phyloP scores from a whole-genome alignment of 2,888 invertebrate genomes.

The Melieria picta region DNA sequence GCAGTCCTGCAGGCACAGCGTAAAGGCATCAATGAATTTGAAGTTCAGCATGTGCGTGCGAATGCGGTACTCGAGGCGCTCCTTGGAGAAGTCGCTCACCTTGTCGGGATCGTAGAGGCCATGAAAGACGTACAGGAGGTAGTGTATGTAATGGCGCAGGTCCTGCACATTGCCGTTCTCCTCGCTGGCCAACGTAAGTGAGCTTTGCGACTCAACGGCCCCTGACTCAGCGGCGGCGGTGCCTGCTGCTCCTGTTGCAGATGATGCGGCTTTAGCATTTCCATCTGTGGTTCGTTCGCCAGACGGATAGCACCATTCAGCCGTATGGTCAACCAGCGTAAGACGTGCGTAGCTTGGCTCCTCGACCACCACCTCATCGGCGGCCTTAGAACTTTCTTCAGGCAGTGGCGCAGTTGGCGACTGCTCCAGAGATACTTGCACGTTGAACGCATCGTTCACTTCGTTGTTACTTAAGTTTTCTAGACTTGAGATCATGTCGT shows the following conservation, averaged over 20 bases:
- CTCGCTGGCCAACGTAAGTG: constrained; percentile 24
- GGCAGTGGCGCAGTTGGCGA: constrained; percentile 21
- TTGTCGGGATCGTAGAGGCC: constrained; percentile 65
- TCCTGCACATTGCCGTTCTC: constrained; percentile 38
- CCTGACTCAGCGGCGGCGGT: constrained; percentile 9
- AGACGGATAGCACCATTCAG: constrained; percentile 30
- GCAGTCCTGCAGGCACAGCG: constrained; percentile 60
- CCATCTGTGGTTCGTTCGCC: constrained; percentile 31
- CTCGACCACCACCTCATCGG: constrained; percentile 57
- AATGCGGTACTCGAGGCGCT: constrained; percentile 63
- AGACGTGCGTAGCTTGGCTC: constrained; percentile 62
- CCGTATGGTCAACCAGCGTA: constrained; percentile 49
- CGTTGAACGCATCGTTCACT: constrained; percentile 51
- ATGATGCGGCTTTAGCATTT: constrained; percentile 34
- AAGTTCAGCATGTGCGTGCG: constrained; percentile 65
- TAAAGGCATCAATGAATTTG: constrained; percentile 64
- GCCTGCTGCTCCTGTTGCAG: constrained; percentile 16
- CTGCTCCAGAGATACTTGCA: constrained; percentile 12
- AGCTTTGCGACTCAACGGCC: constrained; percentile 14
- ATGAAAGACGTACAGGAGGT: constrained; percentile 66
- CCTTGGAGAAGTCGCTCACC: constrained; percentile 57
- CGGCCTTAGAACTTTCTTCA: constrained; percentile 48
- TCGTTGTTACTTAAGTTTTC: constrained; percentile 63
- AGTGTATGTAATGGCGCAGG: constrained; percentile 63
- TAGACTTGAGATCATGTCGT: constrained; percentile 62